Base-by-base conservation (phyloP, 1,140 invertebrate genomes). In the Pseudomyrmex gracilis region DNA sequence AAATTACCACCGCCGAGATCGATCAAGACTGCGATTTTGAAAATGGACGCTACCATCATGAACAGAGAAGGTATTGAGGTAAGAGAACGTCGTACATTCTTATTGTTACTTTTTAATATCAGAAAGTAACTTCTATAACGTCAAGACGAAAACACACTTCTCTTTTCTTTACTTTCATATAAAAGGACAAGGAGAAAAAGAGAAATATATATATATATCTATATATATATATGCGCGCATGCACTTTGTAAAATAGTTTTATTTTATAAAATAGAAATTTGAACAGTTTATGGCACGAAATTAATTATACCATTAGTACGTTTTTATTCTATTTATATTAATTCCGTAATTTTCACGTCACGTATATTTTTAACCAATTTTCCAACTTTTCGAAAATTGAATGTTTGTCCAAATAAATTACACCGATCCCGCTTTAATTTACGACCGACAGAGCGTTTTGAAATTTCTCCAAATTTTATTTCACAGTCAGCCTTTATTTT, bases 1-100 rank as follows among this genome's bases (percentile, higher is more conserved):
- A 99, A 99, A 93, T 94, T 99, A 85, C 99, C 99, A 34, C 99
- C 98, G 5, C 98, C 99, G 2, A 96, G 99, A 77, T 98, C 98
- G 2, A 99, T 99, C 82, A 99, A 99, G 93, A 98, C 98, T 24
- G 99, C 99, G 66, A 99, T 99, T 88, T 95, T 99, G 87, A 99
- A 99, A 95, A 99, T 99, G 98, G 99, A 99, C 93, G 97, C 97
- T 0, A 98, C 98, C 0, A 99, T 99, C 73, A 98, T 99, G 95
- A 99, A 99, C 89, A 95, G 99, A 90, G 99, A 99, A 95, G 98
- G 98, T 57, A 99, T 99, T 83, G 99, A 99, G 95, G 97, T 97
- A 34, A 34, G 92, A 94, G 86, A 84, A 85, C 86, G 73, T 85
- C 60, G 20, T 45, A 20, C 10, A 74, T 17, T 13, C 3, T 76